Percentiles rank a stretch among this genome's conserved stretches.
phyloP scores from a whole-genome alignment of 2,797 vertebrate genomes.

The Pseudopleuronectes americanus region DNA sequence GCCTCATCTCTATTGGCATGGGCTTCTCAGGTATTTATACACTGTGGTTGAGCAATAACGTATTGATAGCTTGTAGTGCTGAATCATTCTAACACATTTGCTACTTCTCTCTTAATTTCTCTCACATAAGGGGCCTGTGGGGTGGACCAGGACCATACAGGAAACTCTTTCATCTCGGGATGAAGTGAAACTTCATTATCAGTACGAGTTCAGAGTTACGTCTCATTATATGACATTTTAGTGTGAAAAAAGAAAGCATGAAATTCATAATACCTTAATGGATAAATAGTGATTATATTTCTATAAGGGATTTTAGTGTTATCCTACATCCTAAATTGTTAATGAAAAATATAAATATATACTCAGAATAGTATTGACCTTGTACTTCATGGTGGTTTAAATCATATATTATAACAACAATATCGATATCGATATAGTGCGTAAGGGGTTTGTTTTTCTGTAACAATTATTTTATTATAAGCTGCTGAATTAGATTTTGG shows the following conservation, averaged over 20 bases:
- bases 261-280: not conserved
- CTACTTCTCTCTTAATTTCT: slow-evolving; percentile 45
- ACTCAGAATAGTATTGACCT: no score
- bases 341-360: no score
- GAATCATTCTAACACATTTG: not conserved
- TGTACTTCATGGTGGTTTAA: no score
- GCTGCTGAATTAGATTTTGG: no score
- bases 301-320: no score
- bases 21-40: slow-evolving; percentile 89
- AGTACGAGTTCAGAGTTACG: not conserved
- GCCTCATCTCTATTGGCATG: slow-evolving; percentile 95
- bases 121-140: slow-evolving; percentile 90
- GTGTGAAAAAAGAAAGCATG: not conserved
- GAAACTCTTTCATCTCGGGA: slow-evolving; percentile 92
- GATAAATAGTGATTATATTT: no score
- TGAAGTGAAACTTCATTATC: slow-evolving; percentile 81
- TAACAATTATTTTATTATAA: no score
- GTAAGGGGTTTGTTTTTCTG: no score
- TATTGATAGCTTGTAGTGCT: not conserved
- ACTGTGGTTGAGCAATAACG: not conserved
- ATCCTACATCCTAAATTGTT: no score
- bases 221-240: not conserved
- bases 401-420: no score
- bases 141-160: slow-evolving; percentile 92
- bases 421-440: no score